Base-by-base conservation (phyloP, 1,140 invertebrate genomes). In the Triops cancriformis region DNA sequence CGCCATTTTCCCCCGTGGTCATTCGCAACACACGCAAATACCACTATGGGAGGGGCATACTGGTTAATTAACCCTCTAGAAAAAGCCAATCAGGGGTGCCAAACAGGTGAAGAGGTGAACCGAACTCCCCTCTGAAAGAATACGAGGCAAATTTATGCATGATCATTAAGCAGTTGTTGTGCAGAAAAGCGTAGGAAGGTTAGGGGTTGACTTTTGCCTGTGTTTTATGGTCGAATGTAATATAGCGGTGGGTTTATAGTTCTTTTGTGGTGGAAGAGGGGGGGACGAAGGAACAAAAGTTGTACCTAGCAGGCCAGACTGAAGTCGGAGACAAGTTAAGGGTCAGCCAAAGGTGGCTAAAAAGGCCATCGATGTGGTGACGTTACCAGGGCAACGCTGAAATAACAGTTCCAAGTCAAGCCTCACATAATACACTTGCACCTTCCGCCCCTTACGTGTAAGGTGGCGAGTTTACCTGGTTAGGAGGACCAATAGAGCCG, bases 321-420 rank as follows among this genome's bases (percentile, higher is more conserved):
- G 31, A 37, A 37, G 31, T 37, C 7, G 2, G 31, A 37, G 31
- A 37, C 31, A 37, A 37, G 31, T 64, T 64, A 64, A 64, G 51
- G 51, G 51, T 64, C 51, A 64, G 51, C 51, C 18, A n/a, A n/a
- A n/a, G 23, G 51, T 18, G 14, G 14, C 51, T 23, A n/a, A 64
- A 64, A 64, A 64, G 51, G 51, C 51, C 51, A 64, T 64, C 51
- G 3, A 64, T 64, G 51, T 64, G 51, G 51, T 64, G 51, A 64
- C 51, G 51, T 64, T 64, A 18, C 51, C 14, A 64, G 6, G 51
- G 7, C 51, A 18, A 64, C 51, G 51, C 51, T 64, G 51, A 23
- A 64, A 64, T 64, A 64, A 64, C 51, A 64, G 23, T 64, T 64
- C 51, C 14, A 64, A 64, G 18, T 37, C 23, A 23, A n/a, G 23